These are phyloP conservation scores for Monoplex corrugatus DNA, from an alignment of 2,888 invertebrate genomes.

Conservation along the genomic window DNA sequence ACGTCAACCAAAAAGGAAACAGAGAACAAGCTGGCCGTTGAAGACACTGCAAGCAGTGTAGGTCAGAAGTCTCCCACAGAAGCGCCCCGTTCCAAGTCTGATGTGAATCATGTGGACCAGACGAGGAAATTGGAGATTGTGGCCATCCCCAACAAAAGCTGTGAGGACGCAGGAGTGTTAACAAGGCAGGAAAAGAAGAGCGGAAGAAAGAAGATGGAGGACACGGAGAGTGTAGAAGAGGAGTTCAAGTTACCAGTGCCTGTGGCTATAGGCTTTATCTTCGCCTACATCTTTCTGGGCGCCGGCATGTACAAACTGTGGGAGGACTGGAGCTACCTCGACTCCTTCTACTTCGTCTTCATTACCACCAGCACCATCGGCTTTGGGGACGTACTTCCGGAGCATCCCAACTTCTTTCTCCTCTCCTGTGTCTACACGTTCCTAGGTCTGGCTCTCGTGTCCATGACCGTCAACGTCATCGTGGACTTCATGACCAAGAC, in stretches of 20 bases:
- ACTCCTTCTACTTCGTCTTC: constrained; percentile 98
- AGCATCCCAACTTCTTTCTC: constrained; percentile 94
- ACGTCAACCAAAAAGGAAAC: neutral
- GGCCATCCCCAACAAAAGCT: neutral
- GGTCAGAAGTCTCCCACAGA: neutral
- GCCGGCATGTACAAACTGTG: constrained; percentile 87
- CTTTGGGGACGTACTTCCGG: constrained; percentile 95
- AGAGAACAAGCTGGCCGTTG: neutral
- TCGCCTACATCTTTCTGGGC: constrained; percentile 93
- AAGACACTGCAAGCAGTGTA: neutral
- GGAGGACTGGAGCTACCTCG: constrained; percentile 93
- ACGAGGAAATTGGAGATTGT: neutral
- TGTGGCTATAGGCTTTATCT: constrained; percentile 90
- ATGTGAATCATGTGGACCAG: too few species aligned
- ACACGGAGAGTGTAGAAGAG: constrained; percentile 81
- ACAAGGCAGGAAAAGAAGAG: neutral
- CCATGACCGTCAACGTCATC: constrained; percentile 98
- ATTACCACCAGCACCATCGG: constrained; percentile 98
- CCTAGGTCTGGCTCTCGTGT: constrained; percentile 96
- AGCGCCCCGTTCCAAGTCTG: too few species aligned
- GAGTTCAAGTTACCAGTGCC: constrained; percentile 97
- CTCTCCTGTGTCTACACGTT: constrained; percentile 95
- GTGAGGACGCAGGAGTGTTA: neutral
- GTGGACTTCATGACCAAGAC: constrained; percentile 73
- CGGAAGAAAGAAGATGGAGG: neutral